A percentile compares a stretch with the other conserved stretches of the same genome.
These are phyloP conservation scores for Falco concolor DNA, from an alignment of 2,797 vertebrate species.

Conservation along the genomic window DNA sequence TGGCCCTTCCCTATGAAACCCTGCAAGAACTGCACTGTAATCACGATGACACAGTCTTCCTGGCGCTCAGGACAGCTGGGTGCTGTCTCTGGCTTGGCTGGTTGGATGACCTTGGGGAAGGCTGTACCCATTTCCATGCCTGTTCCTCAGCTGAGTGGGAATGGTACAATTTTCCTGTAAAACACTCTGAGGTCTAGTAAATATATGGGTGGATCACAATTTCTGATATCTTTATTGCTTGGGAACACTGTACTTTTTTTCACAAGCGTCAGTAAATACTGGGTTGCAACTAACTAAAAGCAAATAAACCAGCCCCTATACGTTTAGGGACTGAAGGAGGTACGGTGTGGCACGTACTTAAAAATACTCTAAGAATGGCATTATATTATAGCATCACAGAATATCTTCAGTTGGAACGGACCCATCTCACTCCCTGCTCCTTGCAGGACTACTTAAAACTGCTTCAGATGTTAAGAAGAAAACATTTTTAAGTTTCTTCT, in stretches of 20 bases:
- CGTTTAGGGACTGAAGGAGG: neutral
- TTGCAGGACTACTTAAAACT: no score
- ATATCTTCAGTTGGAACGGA: no score
- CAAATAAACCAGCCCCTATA: neutral
- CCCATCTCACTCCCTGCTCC: no score
- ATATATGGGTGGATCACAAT: neutral
- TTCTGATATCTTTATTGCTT: neutral
- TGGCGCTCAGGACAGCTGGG: neutral
- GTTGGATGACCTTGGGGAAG: neutral
- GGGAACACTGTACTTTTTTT: neutral
- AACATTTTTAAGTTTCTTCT: neutral
- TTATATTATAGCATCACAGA: neutral
- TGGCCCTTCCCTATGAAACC: neutral
- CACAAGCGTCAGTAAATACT: neutral
- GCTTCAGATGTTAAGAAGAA: neutral
- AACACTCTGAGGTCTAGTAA: neutral
- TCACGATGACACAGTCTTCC: neutral
- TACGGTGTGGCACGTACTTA: neutral
- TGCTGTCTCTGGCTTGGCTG: neutral
- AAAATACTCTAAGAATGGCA: neutral
- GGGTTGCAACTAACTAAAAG: neutral
- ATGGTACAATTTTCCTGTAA: neutral
- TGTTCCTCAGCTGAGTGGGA: neutral
- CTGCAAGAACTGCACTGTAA: neutral
- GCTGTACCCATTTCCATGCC: neutral